Base-by-base conservation (phyloP, 2,113 vertebrate species). In the Gasterosteus nipponicus region DNA sequence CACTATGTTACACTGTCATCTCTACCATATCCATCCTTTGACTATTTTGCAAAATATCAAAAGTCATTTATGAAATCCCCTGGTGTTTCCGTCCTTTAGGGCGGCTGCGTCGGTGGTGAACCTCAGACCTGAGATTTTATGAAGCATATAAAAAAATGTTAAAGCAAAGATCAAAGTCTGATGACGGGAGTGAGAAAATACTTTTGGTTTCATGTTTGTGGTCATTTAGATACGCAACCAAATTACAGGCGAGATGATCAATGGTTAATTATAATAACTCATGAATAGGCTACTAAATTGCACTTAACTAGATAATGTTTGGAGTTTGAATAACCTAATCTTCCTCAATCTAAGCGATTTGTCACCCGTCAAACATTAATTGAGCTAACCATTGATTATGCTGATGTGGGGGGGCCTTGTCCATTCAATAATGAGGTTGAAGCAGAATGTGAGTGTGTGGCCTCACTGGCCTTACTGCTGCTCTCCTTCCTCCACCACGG, bases 361-460 rank as follows among this genome's bases (percentile, higher is more conserved):
- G 18, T 66, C 8, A 5, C 10, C 1, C 18, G 39, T 72, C 33
- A 78, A 67, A 46, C 63, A 42, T 73, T 69, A 47, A 61, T 54
- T 3, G 15, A 56, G 51, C 1, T 22, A 10, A 46, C 75, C n/a
- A 3, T 61, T 31, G 26, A 41, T 59, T 2, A 56, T 12, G 18
- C 22, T 70, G 5, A 53, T 77, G 63, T 46, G 7, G 2, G 4
- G n/a, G 31, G 10, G 22, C 29, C 46, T 51, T 78, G 18, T 57
- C 65, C 16, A 2, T 44, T 68, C 58, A 75, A 76, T 78, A 83
- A 86, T 18, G 74, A 81, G 78, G 77, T 69, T 83, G 51, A 75
- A 78, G 19, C 57, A 75, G 81, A 78, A 86, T 64, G 63, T 87
- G 83, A 90, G 78, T 89, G 69, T 83, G 74, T 77, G 80, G 69